Base-by-base conservation (phyloP, 2,113 vertebrate species). In the Thunnus maccoyii region DNA sequence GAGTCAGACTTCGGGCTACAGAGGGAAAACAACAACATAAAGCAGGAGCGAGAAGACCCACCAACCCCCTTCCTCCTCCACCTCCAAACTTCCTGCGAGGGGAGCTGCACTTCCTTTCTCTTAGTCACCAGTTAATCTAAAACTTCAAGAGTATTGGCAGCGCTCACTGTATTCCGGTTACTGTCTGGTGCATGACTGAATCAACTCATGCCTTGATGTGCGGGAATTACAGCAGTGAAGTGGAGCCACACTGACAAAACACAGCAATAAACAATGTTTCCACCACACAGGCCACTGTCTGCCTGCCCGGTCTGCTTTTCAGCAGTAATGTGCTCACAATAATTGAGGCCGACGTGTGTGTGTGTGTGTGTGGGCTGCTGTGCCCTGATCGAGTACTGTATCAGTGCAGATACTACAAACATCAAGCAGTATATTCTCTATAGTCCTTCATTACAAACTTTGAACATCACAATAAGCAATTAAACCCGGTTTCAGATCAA, bases 1-100 rank as follows among this genome's bases (percentile, higher is more conserved):
- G 92, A 93, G 89, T 93, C 92, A 94, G 89, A 82, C 92, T 82
- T 57, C 27, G 56, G 57, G 60, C 80, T 88, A 76, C 82, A 75
- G 74, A 79, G 83, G 66, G 76, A 88, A 88, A 92, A 92, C 88
- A 90, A 88, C 85, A 90, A 88, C 75, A 88, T 82, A 85, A 85
- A 80, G 41, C 65, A 77, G 58, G 47, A 65, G 30, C 54, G 54
- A 72, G 56, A 72, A 85, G 72, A 88, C 20, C 70, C 66, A 41
- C 68, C 7, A 61, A 30, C 25, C 5, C 11, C 11, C 73, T 13
- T 44, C 30, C 44, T 22, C 56, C 11, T 72, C 65, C 20, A 54
- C 30, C 30, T 68, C 3, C 2, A 25, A 76, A 22, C 65, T 73
- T 55, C 60, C 54, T 4, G 12, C 0, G 20, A 64, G 61, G 52